Evolutionary conservation across 2,797 vertebrate species (phyloP).

Genomic region (Acridotheres tristis): DNA sequence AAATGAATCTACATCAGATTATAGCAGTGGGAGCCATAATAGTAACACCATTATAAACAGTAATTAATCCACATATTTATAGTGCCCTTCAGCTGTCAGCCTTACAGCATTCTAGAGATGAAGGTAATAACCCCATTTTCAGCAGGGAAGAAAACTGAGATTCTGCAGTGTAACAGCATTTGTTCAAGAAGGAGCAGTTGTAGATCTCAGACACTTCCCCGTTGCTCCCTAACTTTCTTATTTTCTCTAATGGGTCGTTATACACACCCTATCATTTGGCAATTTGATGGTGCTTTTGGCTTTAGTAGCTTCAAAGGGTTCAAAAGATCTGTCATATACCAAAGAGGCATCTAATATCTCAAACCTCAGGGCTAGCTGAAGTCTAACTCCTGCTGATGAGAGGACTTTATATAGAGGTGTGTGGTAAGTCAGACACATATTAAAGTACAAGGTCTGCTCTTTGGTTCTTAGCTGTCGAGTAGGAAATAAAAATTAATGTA

Average conservation of each 20-base stretch:
- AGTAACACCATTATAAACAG: not conserved
- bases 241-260: not conserved
- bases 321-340: not conserved
- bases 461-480: not conserved
- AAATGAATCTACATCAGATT: not conserved
- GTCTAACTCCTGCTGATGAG: not conserved
- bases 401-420: not conserved
- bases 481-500: not conserved
- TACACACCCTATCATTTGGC: not conserved
- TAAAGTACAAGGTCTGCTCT: not conserved
- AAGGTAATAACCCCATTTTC: not conserved
- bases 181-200: not conserved
- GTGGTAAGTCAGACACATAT: not conserved
- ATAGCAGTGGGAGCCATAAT: not conserved
- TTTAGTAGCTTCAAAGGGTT: conserved; percentile 23
- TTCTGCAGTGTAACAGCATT: not conserved
- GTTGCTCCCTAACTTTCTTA: not conserved
- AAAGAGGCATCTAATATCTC: not conserved
- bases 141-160: not conserved
- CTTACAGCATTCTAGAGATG: not conserved
- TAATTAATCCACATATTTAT: not conserved
- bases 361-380: not conserved
- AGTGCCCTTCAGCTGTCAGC: not conserved
- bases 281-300: not conserved
- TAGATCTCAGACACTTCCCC: not conserved